Evolutionary conservation across 2,113 vertebrate species (phyloP), one percentile per base, ranked within the genome.

Genomic region (Phrynosoma platyrhinos): DNA sequence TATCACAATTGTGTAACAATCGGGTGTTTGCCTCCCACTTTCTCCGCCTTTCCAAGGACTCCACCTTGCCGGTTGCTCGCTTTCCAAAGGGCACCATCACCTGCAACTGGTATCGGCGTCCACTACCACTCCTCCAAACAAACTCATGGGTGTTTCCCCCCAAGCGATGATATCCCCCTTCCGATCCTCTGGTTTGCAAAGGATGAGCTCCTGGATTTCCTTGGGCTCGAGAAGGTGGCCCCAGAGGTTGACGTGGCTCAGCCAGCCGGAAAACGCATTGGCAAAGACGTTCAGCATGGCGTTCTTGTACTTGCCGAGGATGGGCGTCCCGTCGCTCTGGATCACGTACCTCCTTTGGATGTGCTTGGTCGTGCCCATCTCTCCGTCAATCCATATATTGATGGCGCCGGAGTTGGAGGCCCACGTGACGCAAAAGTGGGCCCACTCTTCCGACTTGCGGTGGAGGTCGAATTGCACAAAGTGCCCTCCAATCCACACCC

Each of bases 351-450:
- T 96, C 0, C 86, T 91, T 79, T 83, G 95, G 52, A 98, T 47
- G 55, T 96, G 94, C 75, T 91, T 88, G 30, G 93, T 95, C 62
- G 86, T 92, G 5, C 96, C 96, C 0, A 94, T 95, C 4, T 94
- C 93, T 1, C 98, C 97, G 0, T 98, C 97, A 47, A 98, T 95
- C 97, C 96, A 98, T 13, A 98, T 87, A 10, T 88, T 89, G 0
- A 93, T 96, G 0, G 53, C 89, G 0, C 98, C 98, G 0, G 88
- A 89, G 69, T 92, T 92, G 47, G 98, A 97, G 0, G 94, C 91
- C 98, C 97, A 98, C 0, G 95, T 95, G 27, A 97, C 0, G 80
- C 97, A 98, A 94, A 96, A 97, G 93, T 98, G 97, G 66, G 94
- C 92, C 97, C 98, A 98, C 1, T 91, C 94, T 5, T 89, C 86